Base-by-base conservation (phyloP, 2,797 vertebrate genomes). In the Anabas testudineus region DNA sequence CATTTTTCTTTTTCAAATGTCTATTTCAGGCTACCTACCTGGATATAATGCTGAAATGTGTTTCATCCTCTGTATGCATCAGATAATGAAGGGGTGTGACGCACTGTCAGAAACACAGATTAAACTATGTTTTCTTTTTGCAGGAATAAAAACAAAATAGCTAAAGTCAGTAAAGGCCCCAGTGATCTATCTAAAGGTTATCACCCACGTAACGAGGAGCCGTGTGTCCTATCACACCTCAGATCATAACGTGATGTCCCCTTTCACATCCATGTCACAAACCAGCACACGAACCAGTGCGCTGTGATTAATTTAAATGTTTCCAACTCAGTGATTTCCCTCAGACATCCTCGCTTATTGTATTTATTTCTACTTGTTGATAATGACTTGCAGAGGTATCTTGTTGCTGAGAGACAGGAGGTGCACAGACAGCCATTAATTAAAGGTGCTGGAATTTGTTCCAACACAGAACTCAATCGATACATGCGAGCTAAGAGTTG, bases 391-490 rank as follows among this genome's bases (percentile, higher is more conserved):
- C 62, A 4, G 30, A 5, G 21, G 12, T 41, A 37, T 41, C 22
- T 47, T 52, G 51, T 66, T 55, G 32, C 18, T 26, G 24, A 46
- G 21, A 28, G 24, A 41, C 65, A 53, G 16, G 10, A 26, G 46
- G 15, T 24, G 21, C n/a, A 3, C 10, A n/a, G 16, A 41, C 16
- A 24, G 7, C 26, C 58, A 53, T 68, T 59, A 60, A 74, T 74
- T 74, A 54, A 63, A 51, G 16, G 51, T 76, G 56, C 55, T 45
- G 9, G 58, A 53, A 59, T 68, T 39, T 51, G 53, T 56, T 76
- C 26, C 7, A 16, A 36, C 12, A 32, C 10, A 43, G 13, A 68
- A 32, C 60, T 48, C 14, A 41, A 7, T 73, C 37, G 5, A 54
- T 67, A 51, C 30, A 28, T 58, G 8, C 34, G 49, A 37, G 41